These are phyloP conservation scores for Ctenopoma kingsleyae DNA, from an alignment of 2,797 vertebrate species.

Conservation along the genomic window DNA sequence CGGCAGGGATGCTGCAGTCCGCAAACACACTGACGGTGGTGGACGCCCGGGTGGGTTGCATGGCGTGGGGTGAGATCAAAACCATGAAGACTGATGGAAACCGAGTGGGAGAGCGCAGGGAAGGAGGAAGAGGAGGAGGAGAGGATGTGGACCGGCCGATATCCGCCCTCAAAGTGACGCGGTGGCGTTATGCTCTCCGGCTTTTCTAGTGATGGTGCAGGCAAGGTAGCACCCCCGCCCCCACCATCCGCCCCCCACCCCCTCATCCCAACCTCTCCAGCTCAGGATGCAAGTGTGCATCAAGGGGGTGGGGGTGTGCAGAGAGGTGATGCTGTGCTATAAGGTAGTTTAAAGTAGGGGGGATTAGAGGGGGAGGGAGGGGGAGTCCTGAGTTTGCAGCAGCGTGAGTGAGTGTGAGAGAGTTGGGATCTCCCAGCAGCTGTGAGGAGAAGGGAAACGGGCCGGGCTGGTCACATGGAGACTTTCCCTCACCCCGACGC, in stretches of 20 bases:
- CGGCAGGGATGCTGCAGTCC: conserved; percentile 94
- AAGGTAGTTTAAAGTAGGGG: conserved; percentile 40
- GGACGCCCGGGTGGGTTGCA: conserved; percentile 90
- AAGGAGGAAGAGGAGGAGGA: conserved; percentile 51
- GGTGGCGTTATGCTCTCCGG: conserved; percentile 84
- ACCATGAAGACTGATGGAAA: conserved; percentile 86
- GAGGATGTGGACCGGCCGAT: conserved; percentile 89
- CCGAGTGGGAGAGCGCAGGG: conserved; percentile 48
- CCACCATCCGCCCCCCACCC: background rate
- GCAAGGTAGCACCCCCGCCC: conserved; percentile 80
- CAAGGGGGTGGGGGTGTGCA: conserved; percentile 47
- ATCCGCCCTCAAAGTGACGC: conserved; percentile 96
- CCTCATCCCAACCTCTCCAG: conserved; percentile 72
- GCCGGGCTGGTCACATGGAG: conserved; percentile 98
- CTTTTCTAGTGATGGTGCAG: conserved; percentile 91
- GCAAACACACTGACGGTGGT: conserved; percentile 90
- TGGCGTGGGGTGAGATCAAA: conserved; percentile 84
- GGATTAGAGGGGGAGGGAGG: background rate
- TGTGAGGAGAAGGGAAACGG: conserved; percentile 87
- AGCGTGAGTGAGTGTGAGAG: conserved; percentile 91
- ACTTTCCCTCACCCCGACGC: conserved; percentile 94
- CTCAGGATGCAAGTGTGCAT: conserved; percentile 74
- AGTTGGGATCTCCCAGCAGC: conserved; percentile 94
- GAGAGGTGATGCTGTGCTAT: conserved; percentile 62
- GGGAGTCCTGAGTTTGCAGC: conserved; percentile 53